phyloP scores from a whole-genome alignment of 2,888 invertebrate genomes.

The Mesochorus sp. region DNA sequence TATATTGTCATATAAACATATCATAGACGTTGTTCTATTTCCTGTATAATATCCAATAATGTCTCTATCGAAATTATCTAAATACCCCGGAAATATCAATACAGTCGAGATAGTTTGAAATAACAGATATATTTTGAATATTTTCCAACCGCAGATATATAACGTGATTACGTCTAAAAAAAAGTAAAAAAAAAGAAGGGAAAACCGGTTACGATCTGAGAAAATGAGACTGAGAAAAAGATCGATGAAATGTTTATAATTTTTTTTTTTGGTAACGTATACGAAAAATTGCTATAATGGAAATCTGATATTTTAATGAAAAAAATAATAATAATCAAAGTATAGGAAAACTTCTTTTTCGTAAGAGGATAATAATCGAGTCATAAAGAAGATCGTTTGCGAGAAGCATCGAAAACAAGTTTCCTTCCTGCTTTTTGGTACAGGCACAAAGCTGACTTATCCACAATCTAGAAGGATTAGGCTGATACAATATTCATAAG shows the following conservation, averaged over 20 bases:
- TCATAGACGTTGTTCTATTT: conserved; percentile 33
- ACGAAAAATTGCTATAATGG: background rate
- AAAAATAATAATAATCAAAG: conserved; percentile 14
- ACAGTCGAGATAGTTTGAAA: conserved; percentile 17
- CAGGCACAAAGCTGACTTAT: conserved; percentile 73
- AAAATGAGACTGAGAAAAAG: background rate
- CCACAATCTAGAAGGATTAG: conserved; percentile 79
- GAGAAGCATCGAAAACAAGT: conserved; percentile 39
- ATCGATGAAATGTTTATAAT: background rate
- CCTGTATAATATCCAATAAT: conserved; percentile 22
- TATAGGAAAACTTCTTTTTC: conserved; percentile 40
- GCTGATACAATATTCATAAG: conserved; percentile 80
- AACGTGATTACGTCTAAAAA: background rate
- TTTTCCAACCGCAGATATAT: conserved; percentile 8
- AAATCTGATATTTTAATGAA: too few relatives aligned
- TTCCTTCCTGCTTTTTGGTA: conserved; percentile 55
- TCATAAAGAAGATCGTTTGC: background rate
- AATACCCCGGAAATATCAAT: conserved; percentile 47
- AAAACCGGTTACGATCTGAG: background rate
- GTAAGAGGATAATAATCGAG: background rate
- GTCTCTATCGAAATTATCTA: conserved; percentile 52
- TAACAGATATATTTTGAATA: conserved; percentile 27
- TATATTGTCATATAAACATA: conserved; percentile 19
- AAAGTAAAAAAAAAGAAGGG: background rate
- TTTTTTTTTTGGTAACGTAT: background rate